Evolutionary conservation across 1,140 invertebrate genomes (phyloP).

Genomic region (Heliothis virescens): DNA sequence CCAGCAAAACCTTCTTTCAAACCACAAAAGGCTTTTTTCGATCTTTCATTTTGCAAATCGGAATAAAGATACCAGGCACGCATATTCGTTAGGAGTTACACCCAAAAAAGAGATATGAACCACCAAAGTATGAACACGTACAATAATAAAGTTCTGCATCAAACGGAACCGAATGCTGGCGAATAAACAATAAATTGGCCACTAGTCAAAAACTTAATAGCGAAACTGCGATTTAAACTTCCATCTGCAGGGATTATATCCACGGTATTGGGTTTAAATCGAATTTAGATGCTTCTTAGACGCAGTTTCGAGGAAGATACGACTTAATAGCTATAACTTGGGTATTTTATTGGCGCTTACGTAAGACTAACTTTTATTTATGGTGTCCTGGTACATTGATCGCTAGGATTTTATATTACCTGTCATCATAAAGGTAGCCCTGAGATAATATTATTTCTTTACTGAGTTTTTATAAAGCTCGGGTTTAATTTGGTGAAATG

Average conservation of each 20-base stretch:
- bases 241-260: conserved; percentile 45
- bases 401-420: conserved; percentile 12
- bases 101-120: neutral
- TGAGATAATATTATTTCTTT: neutral
- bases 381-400: conserved; percentile 37
- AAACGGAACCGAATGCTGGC: conserved; percentile 32
- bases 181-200: conserved; percentile 51
- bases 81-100: neutral
- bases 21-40: too few relatives aligned
- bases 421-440: neutral
- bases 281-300: conserved; percentile 52
- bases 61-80: neutral
- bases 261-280: conserved; percentile 49
- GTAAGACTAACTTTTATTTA: conserved; percentile 48
- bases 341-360: conserved; percentile 46
- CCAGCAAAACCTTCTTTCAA: too few relatives aligned
- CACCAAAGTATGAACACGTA: conserved; percentile 22
- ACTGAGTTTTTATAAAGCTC: neutral
- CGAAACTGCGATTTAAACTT: conserved; percentile 49
- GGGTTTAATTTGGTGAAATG: neutral
- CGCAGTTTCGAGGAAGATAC: conserved; percentile 48
- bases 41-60: too few relatives aligned
- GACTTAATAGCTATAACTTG: conserved; percentile 51
- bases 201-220: conserved; percentile 48
- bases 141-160: conserved; percentile 38